Base-by-base conservation (phyloP, 2,797 vertebrate species). In the Australoheros facetus region DNA sequence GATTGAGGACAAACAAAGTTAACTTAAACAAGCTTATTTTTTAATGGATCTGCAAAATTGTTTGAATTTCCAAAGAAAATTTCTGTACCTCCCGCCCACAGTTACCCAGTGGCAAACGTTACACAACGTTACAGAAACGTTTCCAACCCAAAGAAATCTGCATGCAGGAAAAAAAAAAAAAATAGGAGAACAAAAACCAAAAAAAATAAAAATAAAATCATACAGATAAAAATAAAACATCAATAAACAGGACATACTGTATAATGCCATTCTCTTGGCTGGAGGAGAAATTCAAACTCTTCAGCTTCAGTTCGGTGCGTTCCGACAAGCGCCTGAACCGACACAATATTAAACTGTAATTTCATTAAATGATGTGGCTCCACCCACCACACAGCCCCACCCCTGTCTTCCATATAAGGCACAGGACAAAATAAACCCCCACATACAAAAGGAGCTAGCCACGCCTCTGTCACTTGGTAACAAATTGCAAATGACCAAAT, bases 341-440 rank as follows among this genome's bases (percentile, higher is more conserved):
- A 89, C 87, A 89, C 82, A 91, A 86, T 90, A 92, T 91, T 92
- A 90, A 93, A 93, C 86, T 90, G 87, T 94, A 91, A 93, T 93
- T 93, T 94, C 81, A 93, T 90, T 90, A 86, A 90, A 90, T 93
- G 87, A 87, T 90, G 90, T 93, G 92, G 90, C 89, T 89, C 92
- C 88, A 77, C 92, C 93, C 91, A 90, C 87, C 90, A 94, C 89
- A 92, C 91, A 93, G 90, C 92, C 91, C 93, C 92, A 30, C 92
- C 94, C 93, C 95, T 96, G 93, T 96, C 96, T 97, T 97, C 96
- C 96, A 97, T 95, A 90, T 98, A 99, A 99, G 97, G 97, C 97
- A 97, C 98, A 97, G 96, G 97, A 98, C 97, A 97, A 97, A 98
- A 96, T 93, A 96, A 97, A 97, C 94, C 95, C 96, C 96, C 95